These are phyloP conservation scores for Rhincodon typus DNA, from an alignment of 2,797 vertebrate genomes.

Conservation along the genomic window DNA sequence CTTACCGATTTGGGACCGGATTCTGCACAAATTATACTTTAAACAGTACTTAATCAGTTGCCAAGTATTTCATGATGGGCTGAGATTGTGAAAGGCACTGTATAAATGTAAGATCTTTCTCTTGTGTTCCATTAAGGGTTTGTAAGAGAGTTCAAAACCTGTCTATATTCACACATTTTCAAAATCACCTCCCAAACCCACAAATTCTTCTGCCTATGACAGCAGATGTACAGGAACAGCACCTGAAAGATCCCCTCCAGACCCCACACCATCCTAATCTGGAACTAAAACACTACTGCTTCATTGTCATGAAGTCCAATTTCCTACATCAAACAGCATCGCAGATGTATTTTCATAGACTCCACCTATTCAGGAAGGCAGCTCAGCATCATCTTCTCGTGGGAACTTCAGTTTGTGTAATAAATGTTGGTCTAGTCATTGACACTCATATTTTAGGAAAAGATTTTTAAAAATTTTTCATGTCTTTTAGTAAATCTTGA, in stretches of 20 bases:
- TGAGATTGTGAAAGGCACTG: neutral
- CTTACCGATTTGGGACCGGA: neutral
- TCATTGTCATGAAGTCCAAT: neutral
- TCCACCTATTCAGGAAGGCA: neutral
- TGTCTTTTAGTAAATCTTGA: neutral
- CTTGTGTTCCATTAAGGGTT: neutral
- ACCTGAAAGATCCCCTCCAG: neutral
- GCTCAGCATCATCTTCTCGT: neutral
- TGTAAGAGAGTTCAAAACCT: neutral
- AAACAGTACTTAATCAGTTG: neutral
- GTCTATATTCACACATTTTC: neutral
- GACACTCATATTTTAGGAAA: neutral
- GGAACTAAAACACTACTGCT: neutral
- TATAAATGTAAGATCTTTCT: neutral
- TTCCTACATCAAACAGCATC: neutral
- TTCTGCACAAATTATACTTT: neutral
- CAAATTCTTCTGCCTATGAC: neutral
- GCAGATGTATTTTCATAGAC: neutral
- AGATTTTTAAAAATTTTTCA: neutral
- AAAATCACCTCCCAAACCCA: neutral
- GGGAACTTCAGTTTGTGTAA: neutral
- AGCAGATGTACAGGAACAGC: neutral
- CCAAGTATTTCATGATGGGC: neutral
- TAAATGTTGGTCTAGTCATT: neutral
- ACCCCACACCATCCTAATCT: neutral